phyloP scores from a whole-genome alignment of 1,140 invertebrate species.

The Teleopsis dalmanni region DNA sequence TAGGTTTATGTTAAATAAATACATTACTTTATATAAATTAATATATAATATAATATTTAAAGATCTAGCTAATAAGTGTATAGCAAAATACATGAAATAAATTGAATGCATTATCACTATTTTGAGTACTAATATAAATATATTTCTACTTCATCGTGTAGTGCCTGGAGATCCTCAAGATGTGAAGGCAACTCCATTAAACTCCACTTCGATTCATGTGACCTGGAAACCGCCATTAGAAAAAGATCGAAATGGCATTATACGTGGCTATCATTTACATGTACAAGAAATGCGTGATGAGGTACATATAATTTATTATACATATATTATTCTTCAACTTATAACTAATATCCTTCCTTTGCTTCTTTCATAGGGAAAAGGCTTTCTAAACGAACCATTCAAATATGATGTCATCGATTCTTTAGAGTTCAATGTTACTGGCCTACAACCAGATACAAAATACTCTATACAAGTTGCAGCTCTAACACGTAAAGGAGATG shows the following conservation, averaged over 20 bases:
- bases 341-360: background rate
- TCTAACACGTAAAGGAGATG: constrained; percentile 89
- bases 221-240: constrained; percentile 83
- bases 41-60: background rate
- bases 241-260: constrained; percentile 91
- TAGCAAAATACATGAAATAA: too few species aligned
- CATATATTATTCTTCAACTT: background rate
- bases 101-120: too few species aligned
- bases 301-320: constrained; percentile 46
- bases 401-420: constrained; percentile 76
- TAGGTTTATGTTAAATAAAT: background rate
- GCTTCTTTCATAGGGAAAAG: constrained; percentile 55
- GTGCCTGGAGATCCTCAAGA: constrained; percentile 93
- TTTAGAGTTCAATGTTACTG: constrained; percentile 74
- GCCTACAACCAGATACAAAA: constrained; percentile 84
- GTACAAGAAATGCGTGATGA: constrained; percentile 84
- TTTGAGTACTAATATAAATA: constrained; percentile 4
- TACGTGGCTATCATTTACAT: constrained; percentile 92
- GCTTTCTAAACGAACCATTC: constrained; percentile 73
- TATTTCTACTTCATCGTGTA: constrained; percentile 50
- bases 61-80: too few species aligned
- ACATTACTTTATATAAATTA: background rate
- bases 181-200: constrained; percentile 76
- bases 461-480: constrained; percentile 92
- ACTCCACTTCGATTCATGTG: constrained; percentile 88